phyloP scores from a whole-genome alignment of 2,113 vertebrate species.

The Semnopithecus entellus region DNA sequence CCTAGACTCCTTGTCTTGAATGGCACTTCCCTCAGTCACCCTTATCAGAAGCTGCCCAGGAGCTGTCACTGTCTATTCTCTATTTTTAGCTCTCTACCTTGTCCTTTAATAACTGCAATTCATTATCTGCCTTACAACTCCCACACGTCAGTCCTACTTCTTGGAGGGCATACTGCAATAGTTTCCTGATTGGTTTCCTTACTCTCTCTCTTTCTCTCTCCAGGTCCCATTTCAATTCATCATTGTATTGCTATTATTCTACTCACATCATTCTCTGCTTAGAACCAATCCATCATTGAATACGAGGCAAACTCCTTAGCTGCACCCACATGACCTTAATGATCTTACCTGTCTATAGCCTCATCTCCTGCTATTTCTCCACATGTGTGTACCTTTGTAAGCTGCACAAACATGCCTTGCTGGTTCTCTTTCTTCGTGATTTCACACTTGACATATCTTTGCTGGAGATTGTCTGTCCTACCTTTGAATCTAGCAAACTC shows the following conservation, averaged over 20 bases:
- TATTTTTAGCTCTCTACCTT: not conserved
- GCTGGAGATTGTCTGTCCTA: not conserved
- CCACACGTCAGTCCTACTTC: not conserved
- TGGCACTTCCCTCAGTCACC: not conserved
- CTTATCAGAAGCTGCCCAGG: not conserved
- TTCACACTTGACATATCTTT: not conserved
- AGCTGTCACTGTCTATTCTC: not conserved
- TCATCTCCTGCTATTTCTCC: not conserved
- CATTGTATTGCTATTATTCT: not conserved
- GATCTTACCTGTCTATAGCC: not conserved
- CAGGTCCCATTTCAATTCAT: not conserved
- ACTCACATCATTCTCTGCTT: not conserved
- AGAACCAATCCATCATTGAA: not conserved
- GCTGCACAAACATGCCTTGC: not conserved
- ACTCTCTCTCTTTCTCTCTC: too few species aligned
- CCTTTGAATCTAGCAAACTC: not conserved
- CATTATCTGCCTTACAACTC: not conserved
- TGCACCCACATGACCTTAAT: not conserved
- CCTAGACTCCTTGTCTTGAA: not conserved
- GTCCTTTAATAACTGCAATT: not conserved
- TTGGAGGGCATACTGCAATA: not conserved
- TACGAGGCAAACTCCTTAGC: not conserved
- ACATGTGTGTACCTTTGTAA: rapidly evolving
- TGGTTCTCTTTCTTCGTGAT: not conserved
- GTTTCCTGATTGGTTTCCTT: too few species aligned